Conservation (phyloP, 2,797 vertebrate species). For the Nyctalus aviator region DNA sequence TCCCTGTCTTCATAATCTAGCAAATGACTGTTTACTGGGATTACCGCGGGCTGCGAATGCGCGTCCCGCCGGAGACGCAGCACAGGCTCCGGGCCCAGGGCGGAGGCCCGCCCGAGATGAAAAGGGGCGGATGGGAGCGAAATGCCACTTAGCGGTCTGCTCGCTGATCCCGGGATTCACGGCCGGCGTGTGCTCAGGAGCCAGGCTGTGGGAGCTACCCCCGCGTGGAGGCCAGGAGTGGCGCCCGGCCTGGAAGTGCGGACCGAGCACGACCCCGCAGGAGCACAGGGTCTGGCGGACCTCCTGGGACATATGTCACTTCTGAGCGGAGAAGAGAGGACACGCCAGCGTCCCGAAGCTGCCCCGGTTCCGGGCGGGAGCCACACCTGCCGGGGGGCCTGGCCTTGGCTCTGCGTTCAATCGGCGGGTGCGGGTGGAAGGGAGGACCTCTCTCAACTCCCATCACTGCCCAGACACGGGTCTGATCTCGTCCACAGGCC, state of each 20-base stretch:
- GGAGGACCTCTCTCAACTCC: background rate
- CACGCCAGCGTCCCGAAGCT: background rate
- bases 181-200: background rate
- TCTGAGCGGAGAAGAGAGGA: background rate
- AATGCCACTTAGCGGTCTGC: background rate
- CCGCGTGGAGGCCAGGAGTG: too few relatives aligned
- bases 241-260: background rate
- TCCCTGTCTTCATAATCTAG: slow-evolving; percentile 45
- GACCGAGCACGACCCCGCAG: fast-evolving
- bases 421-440: too few relatives aligned
- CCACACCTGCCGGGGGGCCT: too few relatives aligned
- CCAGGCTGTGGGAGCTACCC: background rate
- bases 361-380: too few relatives aligned
- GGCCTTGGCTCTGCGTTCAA: too few relatives aligned
- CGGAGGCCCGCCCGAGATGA: background rate
- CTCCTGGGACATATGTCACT: fast-evolving
- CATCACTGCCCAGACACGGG: too few relatives aligned
- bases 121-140: background rate
- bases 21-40: slow-evolving; percentile 83
- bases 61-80: background rate
- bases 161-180: slow-evolving; percentile 66
- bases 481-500: too few relatives aligned
- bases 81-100: too few relatives aligned
- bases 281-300: background rate
- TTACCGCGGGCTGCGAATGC: slow-evolving; percentile 69